Base-by-base conservation (phyloP, 2,888 invertebrate genomes). In the Nineta flava region DNA sequence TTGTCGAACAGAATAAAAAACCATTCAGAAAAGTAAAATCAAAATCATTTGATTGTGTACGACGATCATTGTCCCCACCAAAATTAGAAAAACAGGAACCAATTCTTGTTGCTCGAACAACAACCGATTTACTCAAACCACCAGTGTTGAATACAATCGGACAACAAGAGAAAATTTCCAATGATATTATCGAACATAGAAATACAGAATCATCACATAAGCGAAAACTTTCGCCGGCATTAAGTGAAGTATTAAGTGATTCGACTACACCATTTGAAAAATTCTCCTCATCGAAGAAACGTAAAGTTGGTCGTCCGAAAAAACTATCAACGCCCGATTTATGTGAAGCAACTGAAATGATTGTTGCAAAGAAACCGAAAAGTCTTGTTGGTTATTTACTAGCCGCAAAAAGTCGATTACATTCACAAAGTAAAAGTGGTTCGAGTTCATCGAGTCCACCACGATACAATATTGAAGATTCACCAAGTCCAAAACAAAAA, bases 231-330 rank as follows among this genome's bases (percentile, higher is more conserved):
- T 50, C 55, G 7, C 51, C 54, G 16, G 43, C 49, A 49, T 51
- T 55, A 10, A 26, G 26, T n/a, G 61, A 61, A 49, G 51, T 53
- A 13, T 54, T 56, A 4, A 59, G 59, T 46, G 62, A 63, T 50
- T 59, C 58, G 2, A 59, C 54, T 44, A 60, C 55, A 7, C 60
- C 55, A 4, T 58, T 56, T 52, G 61, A 58, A 53, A 56, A 55
- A 48, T 58, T 58, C 42, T 60, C 56, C 1, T 75, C 77, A 1
- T 80, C 81, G 0, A 83, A 86, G 58, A 87, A 87, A 62, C 76
- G 88, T 9, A 87, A 88, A 70, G 86, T 87, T 0, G 87, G 87
- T 0, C 71, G 86, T 55, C 88, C 87, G 0, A 79, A 83, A 55
- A 87, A 87, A 60, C 71, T 83, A 10, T 66, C 71, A n/a, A 60